Evolutionary conservation across 2,113 vertebrate species (phyloP), one percentile per base, ranked within the genome.

Genomic region (Prinia subflava): DNA sequence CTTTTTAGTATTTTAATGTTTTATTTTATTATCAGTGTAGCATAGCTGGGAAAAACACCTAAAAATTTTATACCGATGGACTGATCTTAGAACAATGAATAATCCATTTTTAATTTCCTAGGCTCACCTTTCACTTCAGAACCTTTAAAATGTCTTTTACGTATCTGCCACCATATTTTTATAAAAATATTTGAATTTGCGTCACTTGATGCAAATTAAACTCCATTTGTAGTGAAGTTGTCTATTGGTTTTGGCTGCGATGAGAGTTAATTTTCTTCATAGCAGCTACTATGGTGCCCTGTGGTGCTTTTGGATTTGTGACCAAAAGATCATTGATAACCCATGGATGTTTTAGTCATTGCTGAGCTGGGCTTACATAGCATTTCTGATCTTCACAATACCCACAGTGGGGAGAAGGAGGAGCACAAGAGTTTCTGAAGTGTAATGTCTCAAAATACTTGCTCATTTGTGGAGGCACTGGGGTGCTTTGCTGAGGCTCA

Each of bases 401-500:
- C 17, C 9, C 21, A 44, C 6, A 63, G 17, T 0, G 0, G 57
- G 62, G 3, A 28, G 9, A 3, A 0, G 1, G 21, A 15, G 12
- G 4, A 56, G 6, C 15, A 31, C 17, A 64, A 63, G 24, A 13
- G 17, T 10, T 4, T 71, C 27, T 2, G 15, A 87, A 41, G 18
- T 41, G 64, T 30, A n/a, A 47, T 19, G 9, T 47, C n/a, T 47
- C n/a, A 23, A 56, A 65, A 15, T 10, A 13, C n/a, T n/a, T 56
- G 5, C 7, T 24, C 15, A 13, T 75, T 56, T 41, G 10, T 30
- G 59, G 12, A 47, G 15, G 15, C 8, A 30, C 18, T 24, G 41
- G 41, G 8, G 35, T 47, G 10, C 19, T 65, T 47, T 75, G 15
- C 10, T 41, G 30, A n/a, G 41, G n/a, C 19, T n/a, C 18, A 15